Evolutionary conservation across 2,797 vertebrate genomes (phyloP), one percentile per base, ranked within the genome.

Genomic region (Falco concolor): DNA sequence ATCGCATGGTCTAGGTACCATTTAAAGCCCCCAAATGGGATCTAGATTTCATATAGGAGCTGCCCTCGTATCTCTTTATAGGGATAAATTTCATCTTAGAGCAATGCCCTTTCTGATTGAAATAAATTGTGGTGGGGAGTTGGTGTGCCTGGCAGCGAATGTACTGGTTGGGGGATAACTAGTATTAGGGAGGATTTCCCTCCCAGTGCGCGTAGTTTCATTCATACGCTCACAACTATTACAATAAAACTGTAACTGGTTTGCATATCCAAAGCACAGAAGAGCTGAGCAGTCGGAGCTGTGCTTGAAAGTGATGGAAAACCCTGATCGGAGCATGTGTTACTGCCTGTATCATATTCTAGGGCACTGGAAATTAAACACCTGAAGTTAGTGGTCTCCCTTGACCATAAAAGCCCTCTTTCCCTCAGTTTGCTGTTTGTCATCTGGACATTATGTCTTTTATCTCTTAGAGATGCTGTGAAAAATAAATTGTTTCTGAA

Each of bases 401-500:
- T 53, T 81, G 94, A 64, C 89, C 89, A 21, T 83, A 83, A 72
- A 85, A 74, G 40, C 45, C 36, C 54, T 64, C 68, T 70, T 63
- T 8, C 64, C 32, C 75, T 38, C 63, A 2, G 4, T 88, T 87
- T 84, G 87, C 79, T 84, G 25, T 89, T 94, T 61, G 91, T 96
- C 94, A 91, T 85, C 53, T 6, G 7, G 87, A 93, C 73, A 2
- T 88, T 74, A 80, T 42, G 76, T 90, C 93, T 93, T 96, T 95
- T 91, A 78, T 95, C 91, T 95, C 73, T 67, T 28, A 60, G 89
- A 93, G 84, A 49, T 34, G 93, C 82, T 61, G 7, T 15, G 91
- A 56, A 91, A 94, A 96, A 96, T n/a, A 85, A 94, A 90, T 87
- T 60, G 75, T 78, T 88, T 83, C 76, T 79, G 93, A 68, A 83